These are phyloP conservation scores for Phthorimaea operculella DNA, from an alignment of 1,140 invertebrate genomes.

Conservation along the genomic window DNA sequence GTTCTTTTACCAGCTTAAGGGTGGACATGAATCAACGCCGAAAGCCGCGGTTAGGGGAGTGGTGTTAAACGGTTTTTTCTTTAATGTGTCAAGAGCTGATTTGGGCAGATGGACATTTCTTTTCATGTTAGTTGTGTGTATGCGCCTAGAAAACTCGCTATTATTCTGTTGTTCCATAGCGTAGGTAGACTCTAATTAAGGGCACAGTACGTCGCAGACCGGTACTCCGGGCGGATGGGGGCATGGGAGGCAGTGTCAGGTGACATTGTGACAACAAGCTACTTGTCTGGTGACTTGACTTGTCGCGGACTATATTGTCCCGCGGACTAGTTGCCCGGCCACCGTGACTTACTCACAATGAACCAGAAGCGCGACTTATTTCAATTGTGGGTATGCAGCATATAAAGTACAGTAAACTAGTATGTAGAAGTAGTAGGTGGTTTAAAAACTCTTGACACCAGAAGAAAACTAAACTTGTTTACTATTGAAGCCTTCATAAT, in stretches of 20 bases:
- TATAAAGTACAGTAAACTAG: no score
- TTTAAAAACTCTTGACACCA: no score
- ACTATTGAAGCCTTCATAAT: no score
- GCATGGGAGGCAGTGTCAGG: slow-evolving; percentile 19
- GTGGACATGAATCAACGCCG: slow-evolving; percentile 41
- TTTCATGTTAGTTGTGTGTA: not conserved
- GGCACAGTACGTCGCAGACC: slow-evolving; percentile 14
- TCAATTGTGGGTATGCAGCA: not conserved
- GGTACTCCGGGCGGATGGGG: slow-evolving; percentile 11
- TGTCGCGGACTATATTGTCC: slow-evolving; percentile 31
- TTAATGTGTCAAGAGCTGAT: slow-evolving; percentile 4
- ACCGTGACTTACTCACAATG: slow-evolving; percentile 18
- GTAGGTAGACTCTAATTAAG: slow-evolving; percentile 11
- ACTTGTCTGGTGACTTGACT: slow-evolving; percentile 30
- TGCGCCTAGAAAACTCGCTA: not conserved
- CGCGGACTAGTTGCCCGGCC: slow-evolving; percentile 20
- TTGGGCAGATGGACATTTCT: slow-evolving; percentile 9
- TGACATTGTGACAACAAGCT: slow-evolving; percentile 42
- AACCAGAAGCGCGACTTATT: slow-evolving; percentile 5
- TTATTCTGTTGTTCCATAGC: not conserved
- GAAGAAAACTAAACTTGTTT: no score
- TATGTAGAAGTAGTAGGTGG: no score
- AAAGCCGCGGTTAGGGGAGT: slow-evolving; percentile 18
- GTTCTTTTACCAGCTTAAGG: slow-evolving; percentile 21
- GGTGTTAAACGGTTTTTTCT: slow-evolving; percentile 2